Evolutionary conservation across 2,797 vertebrate genomes (phyloP), one percentile per base, ranked within the genome.

Genomic region (Pangasius djambal): DNA sequence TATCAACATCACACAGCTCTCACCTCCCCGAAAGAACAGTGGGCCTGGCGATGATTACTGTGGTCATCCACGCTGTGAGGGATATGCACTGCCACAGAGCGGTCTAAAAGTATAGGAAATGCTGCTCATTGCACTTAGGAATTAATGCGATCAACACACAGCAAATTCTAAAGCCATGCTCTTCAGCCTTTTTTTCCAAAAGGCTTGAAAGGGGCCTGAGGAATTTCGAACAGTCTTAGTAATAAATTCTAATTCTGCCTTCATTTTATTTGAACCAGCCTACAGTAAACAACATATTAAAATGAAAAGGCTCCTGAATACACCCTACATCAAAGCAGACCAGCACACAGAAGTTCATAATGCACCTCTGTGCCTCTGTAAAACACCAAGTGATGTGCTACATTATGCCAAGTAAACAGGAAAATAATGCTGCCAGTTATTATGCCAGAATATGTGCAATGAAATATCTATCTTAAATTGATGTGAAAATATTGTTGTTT

Each of bases 1-100:
- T 86, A 88, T 86, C 89, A 88, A 52, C 86, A 79, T 74, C 50
- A 31, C 75, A 78, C 86, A 65, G 57, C 75, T 70, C 86, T 82
- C 55, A 81, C 65, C 83, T 82, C 48, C 16, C 65, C 65, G 25
- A 72, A 52, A 34, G 82, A 85, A 48, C 37, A 50, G 81, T 55
- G 34, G 37, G 82, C 5, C 70, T 67, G 72, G 31, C 22, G 25
- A n/a, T 65, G 82, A 50, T 61, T 75, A 85, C 61, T 84, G 20
- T 8, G 48, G 22, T 25, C 70, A 59, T 61, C 3, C 59, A 55
- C 31, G 34, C 44, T 34, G 40, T 65, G 16, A 77, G 8, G 67
- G 67, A 75, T 34, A 63, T 34, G 25, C 37, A 61, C 79, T 61
- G 40, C 67, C 13, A 61, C 81, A 75, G 18, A 44, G 65, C 52